Percentiles rank a stretch among this genome's conserved stretches.
Conservation (phyloP, 2,888 invertebrate species). For the Operophtera brumata region DNA sequence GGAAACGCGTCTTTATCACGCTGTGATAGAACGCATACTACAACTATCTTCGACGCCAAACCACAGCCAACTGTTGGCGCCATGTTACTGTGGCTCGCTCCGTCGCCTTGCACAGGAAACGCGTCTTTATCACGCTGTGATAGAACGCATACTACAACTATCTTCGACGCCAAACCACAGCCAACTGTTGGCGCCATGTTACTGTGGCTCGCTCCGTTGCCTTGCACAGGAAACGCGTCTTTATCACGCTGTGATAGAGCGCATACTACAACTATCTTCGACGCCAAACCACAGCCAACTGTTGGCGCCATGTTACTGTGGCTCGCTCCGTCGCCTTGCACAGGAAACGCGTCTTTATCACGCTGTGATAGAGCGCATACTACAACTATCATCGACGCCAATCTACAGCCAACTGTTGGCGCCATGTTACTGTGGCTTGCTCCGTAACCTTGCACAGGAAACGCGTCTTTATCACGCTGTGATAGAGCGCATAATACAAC, state of each 20-base stretch:
- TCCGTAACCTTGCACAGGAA: too few species aligned
- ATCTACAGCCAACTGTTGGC: background rate
- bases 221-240: conserved; percentile 83
- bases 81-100: too few species aligned
- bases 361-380: conserved; percentile 36
- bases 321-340: conserved; percentile 82
- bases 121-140: conserved; percentile 84
- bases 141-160: conserved; percentile 16
- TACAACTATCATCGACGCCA: background rate
- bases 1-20: too few species aligned
- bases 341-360: conserved; percentile 83
- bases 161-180: conserved; percentile 76
- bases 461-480: conserved; percentile 78
- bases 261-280: background rate
- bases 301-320: conserved; percentile 87
- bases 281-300: conserved; percentile 39
- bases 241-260: conserved; percentile 80
- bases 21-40: too few species aligned
- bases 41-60: too few species aligned
- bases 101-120: conserved; percentile 82
- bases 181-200: conserved; percentile 85
- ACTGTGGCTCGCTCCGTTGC: conserved; percentile 86
- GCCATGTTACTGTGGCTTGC: background rate
- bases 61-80: too few species aligned
- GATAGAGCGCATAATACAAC: background rate